Base-by-base conservation (phyloP, 2,888 invertebrate species). In the Mesorhabditis spiculigera region DNA sequence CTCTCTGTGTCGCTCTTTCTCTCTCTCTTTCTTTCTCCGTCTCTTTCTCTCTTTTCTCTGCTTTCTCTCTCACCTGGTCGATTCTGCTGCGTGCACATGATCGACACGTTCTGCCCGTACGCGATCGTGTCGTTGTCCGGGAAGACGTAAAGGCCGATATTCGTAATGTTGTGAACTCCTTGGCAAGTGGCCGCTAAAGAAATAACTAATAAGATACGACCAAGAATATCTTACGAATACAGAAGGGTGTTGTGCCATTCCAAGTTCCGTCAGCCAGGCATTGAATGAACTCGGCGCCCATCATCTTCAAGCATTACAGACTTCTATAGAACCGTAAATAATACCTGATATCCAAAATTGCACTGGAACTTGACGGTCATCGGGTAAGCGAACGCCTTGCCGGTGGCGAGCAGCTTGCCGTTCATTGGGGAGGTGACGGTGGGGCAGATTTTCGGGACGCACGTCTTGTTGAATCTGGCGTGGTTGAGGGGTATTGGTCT, bases 231-330 rank as follows among this genome's bases (percentile, higher is more conserved):
- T 90, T 89, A 94, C 94, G 93, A 89, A 93, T 91, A 87, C 96
- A 97, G 87, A 92, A 92, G 4, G 97, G 96, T 63, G 92, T 91
- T 5, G 93, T 91, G 80, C 94, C 94, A 86, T 95, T 94, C 97
- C 96, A 97, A 45, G 90, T 90, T 66, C 96, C 96, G 86, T 91
- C 92, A 4, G 93, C 92, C 2, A 92, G 91, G 87, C 96, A 97
- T 69, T 93, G 89, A 28, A 96, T 88, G 5, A 92, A 91, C 0
- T 93, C 90, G 67, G 92, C 91, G 67, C 95, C 95, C 72, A 92
- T 91, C 90, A 95, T 92, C 0, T 80, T 58, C 10, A 69, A 69
- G 13, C 70, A 68, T 3, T 13, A 13, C n/a, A 50, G 58, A n/a
- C 8, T 50, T 63, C n/a, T n/a, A 41, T 28, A 63, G 8, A n/a